phyloP scores from a whole-genome alignment of 2,797 vertebrate species.

The Neostethus bicornis region DNA sequence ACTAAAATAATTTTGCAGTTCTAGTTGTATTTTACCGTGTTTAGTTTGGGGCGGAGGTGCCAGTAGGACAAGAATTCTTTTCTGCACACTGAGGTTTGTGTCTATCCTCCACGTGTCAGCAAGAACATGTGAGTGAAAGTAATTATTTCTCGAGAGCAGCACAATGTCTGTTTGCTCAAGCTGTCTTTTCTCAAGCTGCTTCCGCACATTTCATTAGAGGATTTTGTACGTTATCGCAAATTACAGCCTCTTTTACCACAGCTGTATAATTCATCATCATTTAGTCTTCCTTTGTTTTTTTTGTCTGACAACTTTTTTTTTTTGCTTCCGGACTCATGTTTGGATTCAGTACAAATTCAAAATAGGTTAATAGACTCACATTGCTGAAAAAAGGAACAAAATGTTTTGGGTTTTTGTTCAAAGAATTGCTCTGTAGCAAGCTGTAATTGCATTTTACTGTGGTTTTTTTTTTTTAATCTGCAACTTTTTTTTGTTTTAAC shows the following conservation, averaged over 20 bases:
- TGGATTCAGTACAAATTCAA: background rate
- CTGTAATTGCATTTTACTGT: background rate
- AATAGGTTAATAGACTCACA: background rate
- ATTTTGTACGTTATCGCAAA: slow-evolving; percentile 7
- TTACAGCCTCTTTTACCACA: slow-evolving; percentile 9
- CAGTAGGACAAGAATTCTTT: background rate
- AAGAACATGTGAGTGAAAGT: slow-evolving; percentile 8
- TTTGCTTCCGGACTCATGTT: background rate
- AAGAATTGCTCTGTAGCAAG: background rate
- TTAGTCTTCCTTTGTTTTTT: slow-evolving; percentile 10
- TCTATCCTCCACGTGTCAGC: background rate
- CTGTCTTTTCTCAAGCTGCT: slow-evolving; percentile 25
- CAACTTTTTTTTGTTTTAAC: background rate
- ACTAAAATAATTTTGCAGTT: background rate
- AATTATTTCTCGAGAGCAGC: slow-evolving; percentile 25
- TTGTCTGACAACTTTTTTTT: slow-evolving; percentile 4
- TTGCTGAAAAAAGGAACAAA: slow-evolving; percentile 8
- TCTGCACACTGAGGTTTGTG: slow-evolving; percentile 53
- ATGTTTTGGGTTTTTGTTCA: background rate
- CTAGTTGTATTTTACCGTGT: slow-evolving; percentile 2
- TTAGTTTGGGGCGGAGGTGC: slow-evolving; percentile 36
- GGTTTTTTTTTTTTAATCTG: slow-evolving; percentile 5
- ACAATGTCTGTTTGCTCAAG: slow-evolving; percentile 29
- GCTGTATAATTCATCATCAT: slow-evolving; percentile 10
- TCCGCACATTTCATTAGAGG: slow-evolving; percentile 14